Evolutionary conservation across 2,113 vertebrate species (phyloP).

Genomic region (Peromyscus californicus): DNA sequence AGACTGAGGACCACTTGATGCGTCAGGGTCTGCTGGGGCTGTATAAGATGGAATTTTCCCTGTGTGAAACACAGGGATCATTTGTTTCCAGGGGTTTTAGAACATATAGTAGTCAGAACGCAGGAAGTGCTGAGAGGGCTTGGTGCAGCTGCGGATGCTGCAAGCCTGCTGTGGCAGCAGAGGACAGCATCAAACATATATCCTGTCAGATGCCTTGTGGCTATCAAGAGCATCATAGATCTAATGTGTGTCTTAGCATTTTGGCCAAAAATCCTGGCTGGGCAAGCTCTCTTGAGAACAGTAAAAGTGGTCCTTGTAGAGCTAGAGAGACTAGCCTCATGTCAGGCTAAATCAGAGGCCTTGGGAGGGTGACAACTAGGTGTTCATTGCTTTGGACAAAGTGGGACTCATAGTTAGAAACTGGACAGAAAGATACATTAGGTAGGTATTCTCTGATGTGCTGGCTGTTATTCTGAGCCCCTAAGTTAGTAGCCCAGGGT

Average conservation of each 20-base stretch:
- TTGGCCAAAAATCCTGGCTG: conserved; percentile 83
- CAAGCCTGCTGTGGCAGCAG: conserved; percentile 53
- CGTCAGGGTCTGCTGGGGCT: neutral
- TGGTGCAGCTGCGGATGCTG: rapidly evolving
- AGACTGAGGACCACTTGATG: rapidly evolving
- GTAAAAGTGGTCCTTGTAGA: conserved; percentile 84
- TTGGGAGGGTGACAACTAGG: conserved; percentile 89
- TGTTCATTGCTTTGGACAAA: conserved; percentile 92
- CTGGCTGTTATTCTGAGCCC: conserved; percentile 62
- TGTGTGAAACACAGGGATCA: neutral
- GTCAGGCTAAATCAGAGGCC: conserved; percentile 92
- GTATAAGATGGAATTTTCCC: neutral
- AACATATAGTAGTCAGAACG: neutral
- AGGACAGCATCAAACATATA: conserved; percentile 84
- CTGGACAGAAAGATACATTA: conserved; percentile 86
- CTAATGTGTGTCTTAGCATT: conserved; percentile 86
- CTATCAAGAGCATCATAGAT: conserved; percentile 85
- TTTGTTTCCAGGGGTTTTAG: neutral
- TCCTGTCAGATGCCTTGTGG: conserved; percentile 92
- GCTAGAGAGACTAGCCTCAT: conserved; percentile 86
- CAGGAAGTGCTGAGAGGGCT: neutral
- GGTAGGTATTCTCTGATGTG: neutral
- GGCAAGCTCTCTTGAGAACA: conserved; percentile 88
- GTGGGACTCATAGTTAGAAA: conserved; percentile 88
- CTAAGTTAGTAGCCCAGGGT: neutral